phyloP scores from a whole-genome alignment of 2,888 invertebrate genomes.

The Leuctra nigra region DNA sequence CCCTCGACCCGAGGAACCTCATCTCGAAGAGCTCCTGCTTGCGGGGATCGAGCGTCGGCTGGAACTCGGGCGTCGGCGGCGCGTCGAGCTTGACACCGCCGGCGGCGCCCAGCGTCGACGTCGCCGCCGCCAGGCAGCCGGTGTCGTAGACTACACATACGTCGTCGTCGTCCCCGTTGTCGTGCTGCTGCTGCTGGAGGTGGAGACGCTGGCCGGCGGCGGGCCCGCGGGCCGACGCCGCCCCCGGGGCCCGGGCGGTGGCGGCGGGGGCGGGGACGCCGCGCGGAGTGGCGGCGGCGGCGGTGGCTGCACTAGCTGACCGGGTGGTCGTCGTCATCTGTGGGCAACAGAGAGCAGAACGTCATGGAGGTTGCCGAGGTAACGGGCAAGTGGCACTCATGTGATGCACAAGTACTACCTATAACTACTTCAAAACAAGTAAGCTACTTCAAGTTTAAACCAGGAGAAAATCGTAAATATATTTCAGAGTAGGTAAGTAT shows the following conservation, averaged over 20 bases:
- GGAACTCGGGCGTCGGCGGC: conserved; percentile 57
- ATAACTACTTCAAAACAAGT: too few species aligned
- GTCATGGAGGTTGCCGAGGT: too few species aligned
- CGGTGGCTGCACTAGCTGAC: neutral
- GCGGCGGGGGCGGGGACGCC: neutral
- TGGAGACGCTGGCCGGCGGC: neutral
- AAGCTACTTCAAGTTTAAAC: too few species aligned
- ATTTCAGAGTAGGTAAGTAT: too few species aligned
- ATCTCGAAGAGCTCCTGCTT: conserved; percentile 99
- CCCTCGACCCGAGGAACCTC: conserved; percentile 93
- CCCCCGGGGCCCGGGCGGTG: neutral
- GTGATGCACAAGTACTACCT: too few species aligned
- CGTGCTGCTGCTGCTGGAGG: neutral
- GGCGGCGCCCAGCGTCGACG: neutral
- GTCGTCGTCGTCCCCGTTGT: neutral
- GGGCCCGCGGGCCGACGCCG: neutral
- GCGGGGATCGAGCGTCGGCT: conserved; percentile 94
- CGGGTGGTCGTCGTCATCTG: neutral
- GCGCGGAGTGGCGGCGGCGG: neutral
- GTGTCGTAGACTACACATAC: conserved; percentile 4
- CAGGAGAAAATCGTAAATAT: too few species aligned
- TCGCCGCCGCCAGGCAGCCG: neutral
- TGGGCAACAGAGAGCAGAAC: too few species aligned
- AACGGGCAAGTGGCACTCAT: too few species aligned
- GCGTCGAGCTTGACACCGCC: conserved; percentile 81